phyloP scores from a whole-genome alignment of 2,797 vertebrate species.

The Spea hammondii region DNA sequence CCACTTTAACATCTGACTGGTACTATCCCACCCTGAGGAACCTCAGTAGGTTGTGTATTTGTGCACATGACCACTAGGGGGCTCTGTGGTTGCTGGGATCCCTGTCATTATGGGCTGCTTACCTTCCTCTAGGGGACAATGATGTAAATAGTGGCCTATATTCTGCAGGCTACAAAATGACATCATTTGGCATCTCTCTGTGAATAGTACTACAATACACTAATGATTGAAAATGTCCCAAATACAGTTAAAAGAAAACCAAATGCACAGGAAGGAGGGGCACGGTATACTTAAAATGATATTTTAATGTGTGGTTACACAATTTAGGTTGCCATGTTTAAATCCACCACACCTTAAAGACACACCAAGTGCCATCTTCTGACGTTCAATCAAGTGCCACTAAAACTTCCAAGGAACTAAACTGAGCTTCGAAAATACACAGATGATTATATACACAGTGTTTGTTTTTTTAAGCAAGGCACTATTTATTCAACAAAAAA shows the following conservation, averaged over 20 bases:
- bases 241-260: slow-evolving; percentile 59
- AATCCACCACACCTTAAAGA: slow-evolving; percentile 61
- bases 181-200: slow-evolving; percentile 57
- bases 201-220: slow-evolving; percentile 64
- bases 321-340: slow-evolving; percentile 51
- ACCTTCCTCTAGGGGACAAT: no score
- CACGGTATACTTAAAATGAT: slow-evolving; percentile 24
- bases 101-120: no score
- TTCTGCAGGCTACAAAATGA: slow-evolving; percentile 52
- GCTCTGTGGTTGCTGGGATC: no score
- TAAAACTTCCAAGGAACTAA: slow-evolving; percentile 57
- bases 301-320: slow-evolving; percentile 31
- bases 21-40: no score
- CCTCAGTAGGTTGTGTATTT: no score
- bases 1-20: no score
- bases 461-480: slow-evolving; percentile 59
- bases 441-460: slow-evolving; percentile 55
- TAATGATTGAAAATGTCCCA: slow-evolving; percentile 71
- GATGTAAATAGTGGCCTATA: no score
- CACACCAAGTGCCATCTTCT: slow-evolving; percentile 57
- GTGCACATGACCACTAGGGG: no score
- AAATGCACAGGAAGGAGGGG: slow-evolving; percentile 63
- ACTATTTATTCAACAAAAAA: slow-evolving; percentile 35
- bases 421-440: slow-evolving; percentile 51
- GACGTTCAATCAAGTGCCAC: slow-evolving; percentile 58